Conservation (phyloP, 2,888 invertebrate species). For the Falcaria lacertinaria region DNA sequence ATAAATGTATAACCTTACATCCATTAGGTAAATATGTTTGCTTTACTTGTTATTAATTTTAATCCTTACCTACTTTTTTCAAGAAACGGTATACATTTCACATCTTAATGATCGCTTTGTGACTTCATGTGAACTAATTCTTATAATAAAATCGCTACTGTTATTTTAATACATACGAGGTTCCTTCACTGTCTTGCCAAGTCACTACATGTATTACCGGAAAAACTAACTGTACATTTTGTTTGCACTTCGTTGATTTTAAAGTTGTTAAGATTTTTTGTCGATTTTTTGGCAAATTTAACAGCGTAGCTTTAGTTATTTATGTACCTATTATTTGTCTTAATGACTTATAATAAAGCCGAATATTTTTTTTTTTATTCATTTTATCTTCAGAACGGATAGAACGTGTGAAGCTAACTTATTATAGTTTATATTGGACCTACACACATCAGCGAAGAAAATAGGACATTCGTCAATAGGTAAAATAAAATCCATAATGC, state of each 20-base stretch:
- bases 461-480: too few species aligned
- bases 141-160: conserved; percentile 33
- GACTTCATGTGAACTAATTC: conserved; percentile 41
- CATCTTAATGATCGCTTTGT: conserved; percentile 18
- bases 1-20: conserved; percentile 3
- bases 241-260: conserved; percentile 65
- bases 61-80: too few species aligned
- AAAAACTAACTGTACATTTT: conserved; percentile 61
- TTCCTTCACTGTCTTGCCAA: conserved; percentile 43
- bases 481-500: too few species aligned
- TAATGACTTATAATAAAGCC: neutral
- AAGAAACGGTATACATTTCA: too few species aligned
- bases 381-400: too few species aligned
- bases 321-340: neutral
- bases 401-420: too few species aligned
- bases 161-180: conserved; percentile 43
- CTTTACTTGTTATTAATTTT: conserved; percentile 23
- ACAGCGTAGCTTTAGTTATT: conserved; percentile 24
- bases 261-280: conserved; percentile 47
- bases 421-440: too few species aligned
- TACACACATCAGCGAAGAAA: too few species aligned
- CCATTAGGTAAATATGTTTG: conserved; percentile 4
- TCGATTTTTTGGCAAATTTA: conserved; percentile 44
- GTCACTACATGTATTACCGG: conserved; percentile 45
- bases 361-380: too few species aligned